phyloP scores from a whole-genome alignment of 2,888 invertebrate genomes.

The Eilema depressum region DNA sequence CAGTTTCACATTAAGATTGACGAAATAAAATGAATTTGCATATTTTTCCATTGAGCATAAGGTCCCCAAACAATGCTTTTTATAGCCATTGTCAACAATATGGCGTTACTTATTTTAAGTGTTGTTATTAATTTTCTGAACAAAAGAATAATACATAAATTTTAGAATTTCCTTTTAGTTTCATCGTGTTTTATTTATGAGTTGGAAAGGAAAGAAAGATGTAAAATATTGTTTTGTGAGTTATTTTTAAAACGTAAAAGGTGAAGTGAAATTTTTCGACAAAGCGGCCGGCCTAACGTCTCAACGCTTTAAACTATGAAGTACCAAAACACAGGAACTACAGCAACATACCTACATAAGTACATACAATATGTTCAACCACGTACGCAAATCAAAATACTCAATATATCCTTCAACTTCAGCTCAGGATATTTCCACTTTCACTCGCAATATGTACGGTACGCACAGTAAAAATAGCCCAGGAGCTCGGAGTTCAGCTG shows the following conservation, averaged over 20 bases:
- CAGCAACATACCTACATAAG: too few species aligned
- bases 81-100: background rate
- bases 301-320: too few species aligned
- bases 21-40: background rate
- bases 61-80: background rate
- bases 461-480: background rate
- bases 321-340: too few species aligned
- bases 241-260: background rate
- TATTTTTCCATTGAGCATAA: background rate
- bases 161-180: background rate
- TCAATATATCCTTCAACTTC: background rate
- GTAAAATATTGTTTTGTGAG: background rate
- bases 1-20: background rate
- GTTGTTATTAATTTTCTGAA: background rate
- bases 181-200: background rate
- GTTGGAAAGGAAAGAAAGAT: background rate
- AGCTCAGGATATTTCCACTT: background rate
- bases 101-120: background rate
- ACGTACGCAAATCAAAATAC: too few species aligned
- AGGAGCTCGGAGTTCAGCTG: background rate
- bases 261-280: too few species aligned
- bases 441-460: background rate
- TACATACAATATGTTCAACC: too few species aligned
- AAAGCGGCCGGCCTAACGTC: too few species aligned
- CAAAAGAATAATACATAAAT: background rate